These are phyloP conservation scores for Yoshiicerus persimilis DNA, from an alignment of 1,140 invertebrate genomes.

Conservation along the genomic window DNA sequence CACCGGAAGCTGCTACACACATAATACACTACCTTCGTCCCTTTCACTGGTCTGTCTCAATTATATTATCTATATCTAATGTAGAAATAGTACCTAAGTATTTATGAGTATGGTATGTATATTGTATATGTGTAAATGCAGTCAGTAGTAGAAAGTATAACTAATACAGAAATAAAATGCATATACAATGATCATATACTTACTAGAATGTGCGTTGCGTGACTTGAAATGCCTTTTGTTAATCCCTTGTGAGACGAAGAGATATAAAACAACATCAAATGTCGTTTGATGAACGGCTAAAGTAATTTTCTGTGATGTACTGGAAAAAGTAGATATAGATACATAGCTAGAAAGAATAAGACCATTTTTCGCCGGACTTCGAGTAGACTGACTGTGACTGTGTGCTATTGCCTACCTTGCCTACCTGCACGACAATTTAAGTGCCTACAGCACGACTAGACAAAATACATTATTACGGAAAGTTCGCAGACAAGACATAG, in stretches of 20 bases:
- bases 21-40: neutral
- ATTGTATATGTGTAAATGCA: neutral
- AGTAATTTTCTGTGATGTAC: slow-evolving; percentile 19
- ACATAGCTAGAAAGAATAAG: neutral
- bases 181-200: neutral
- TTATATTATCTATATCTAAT: neutral
- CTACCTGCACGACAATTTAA: neutral
- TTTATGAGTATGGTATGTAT: neutral
- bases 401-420: neutral
- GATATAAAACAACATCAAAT: slow-evolving; percentile 18
- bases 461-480: neutral
- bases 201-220: neutral
- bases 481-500: neutral
- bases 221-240: neutral
- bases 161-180: too few species aligned
- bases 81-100: neutral
- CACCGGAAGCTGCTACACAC: neutral
- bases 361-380: neutral
- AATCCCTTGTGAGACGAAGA: neutral
- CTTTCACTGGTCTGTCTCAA: neutral
- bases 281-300: slow-evolving; percentile 18
- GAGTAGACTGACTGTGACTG: neutral
- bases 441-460: neutral
- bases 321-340: neutral
- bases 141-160: too few species aligned